Conservation (phyloP, 2,888 invertebrate species). For the Melolontha melolontha region DNA sequence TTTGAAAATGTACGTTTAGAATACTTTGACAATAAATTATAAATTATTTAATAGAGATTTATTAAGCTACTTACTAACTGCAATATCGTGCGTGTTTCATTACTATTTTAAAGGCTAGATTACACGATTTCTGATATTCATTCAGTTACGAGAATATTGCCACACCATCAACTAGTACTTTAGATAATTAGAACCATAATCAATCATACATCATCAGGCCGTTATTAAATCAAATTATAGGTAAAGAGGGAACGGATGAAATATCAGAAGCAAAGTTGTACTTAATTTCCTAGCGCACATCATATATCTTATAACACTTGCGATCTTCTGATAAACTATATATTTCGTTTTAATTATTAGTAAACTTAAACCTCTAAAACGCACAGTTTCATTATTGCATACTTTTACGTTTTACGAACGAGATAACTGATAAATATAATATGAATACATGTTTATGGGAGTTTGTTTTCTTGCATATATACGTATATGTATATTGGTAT, state of each 20-base stretch:
- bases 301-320: neutral
- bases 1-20: no score
- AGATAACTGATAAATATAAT: constrained; percentile 2
- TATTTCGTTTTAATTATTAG: no score
- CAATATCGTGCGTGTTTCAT: neutral
- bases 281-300: neutral
- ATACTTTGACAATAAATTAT: no score
- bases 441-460: neutral
- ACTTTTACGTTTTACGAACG: no score
- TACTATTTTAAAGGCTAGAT: constrained; percentile 5
- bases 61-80: constrained; percentile 9
- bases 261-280: constrained; percentile 1
- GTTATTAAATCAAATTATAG: constrained; percentile 21
- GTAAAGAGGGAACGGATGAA: neutral
- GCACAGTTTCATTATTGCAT: no score
- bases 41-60: constrained; percentile 4
- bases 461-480: neutral
- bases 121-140: constrained; percentile 4
- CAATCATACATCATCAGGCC: constrained; percentile 19
- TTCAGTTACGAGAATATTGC: constrained; percentile 4
- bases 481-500: constrained; percentile 4
- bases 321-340: no score
- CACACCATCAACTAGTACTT: constrained; percentile 13
- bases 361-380: no score
- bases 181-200: constrained; percentile 20